Evolutionary conservation across 1,140 invertebrate genomes (phyloP).

Genomic region (Linepithema humile): DNA sequence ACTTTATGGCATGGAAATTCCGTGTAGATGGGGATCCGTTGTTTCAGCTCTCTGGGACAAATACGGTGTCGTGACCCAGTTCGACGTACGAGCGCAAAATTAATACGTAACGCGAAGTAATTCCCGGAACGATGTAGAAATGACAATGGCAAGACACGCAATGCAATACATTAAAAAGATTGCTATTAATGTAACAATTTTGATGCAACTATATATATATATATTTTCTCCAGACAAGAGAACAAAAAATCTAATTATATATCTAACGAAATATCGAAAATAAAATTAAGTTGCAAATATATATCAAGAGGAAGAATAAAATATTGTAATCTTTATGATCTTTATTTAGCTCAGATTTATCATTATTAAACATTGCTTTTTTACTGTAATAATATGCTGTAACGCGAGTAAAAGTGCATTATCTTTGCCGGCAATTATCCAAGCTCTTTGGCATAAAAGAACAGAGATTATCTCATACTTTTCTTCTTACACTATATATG

Average conservation of each 20-base stretch:
- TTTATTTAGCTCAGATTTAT: no score
- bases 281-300: no score
- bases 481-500: not conserved
- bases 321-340: no score
- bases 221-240: not conserved
- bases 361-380: no score
- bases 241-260: no score
- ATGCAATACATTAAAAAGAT: not conserved
- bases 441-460: not conserved
- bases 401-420: not conserved
- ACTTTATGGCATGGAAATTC: slow-evolving; percentile 46
- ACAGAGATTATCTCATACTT: not conserved
- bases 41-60: slow-evolving; percentile 2
- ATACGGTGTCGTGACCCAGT: slow-evolving; percentile 23
- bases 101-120: slow-evolving; percentile 30
- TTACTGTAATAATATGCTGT: no score
- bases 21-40: not conserved
- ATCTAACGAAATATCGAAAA: no score
- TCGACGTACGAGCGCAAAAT: slow-evolving; percentile 33
- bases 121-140: slow-evolving; percentile 38
- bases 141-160: slow-evolving; percentile 7
- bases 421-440: not conserved
- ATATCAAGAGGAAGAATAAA: no score
- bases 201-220: slow-evolving; percentile 6
- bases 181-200: slow-evolving; percentile 2